Percentiles rank a stretch among this genome's conserved stretches.
These are phyloP conservation scores for Drosophila sordidapex DNA, from an alignment of 2,888 invertebrate species.

Conservation along the genomic window DNA sequence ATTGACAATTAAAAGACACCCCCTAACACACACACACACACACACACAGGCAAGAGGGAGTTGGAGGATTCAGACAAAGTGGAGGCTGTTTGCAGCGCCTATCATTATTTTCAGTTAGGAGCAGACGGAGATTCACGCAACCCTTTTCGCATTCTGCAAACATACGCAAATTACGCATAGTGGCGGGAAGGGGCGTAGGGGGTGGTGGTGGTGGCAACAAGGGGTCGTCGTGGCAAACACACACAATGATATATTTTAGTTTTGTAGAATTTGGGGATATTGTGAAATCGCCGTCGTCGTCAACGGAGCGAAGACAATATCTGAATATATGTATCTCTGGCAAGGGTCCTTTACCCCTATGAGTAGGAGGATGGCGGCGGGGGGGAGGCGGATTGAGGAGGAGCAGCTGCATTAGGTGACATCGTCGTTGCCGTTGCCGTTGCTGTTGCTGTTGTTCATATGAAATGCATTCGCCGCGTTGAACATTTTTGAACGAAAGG, in stretches of 20 bases:
- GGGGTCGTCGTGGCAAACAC: background rate
- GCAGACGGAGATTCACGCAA: constrained; percentile 31
- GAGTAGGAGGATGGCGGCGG: background rate
- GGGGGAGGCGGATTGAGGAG: background rate
- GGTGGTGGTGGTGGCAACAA: background rate
- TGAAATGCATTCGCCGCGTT: constrained; percentile 21
- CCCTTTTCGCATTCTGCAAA: constrained; percentile 63
- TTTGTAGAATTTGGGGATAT: constrained; percentile 64
- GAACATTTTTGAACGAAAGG: constrained; percentile 10
- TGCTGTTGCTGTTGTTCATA: background rate
- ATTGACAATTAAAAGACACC: constrained; percentile 72
- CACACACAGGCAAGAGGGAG: background rate
- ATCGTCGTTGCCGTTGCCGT: background rate
- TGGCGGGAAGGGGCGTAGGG: background rate
- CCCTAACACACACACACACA: background rate
- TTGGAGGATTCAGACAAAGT: constrained; percentile 1
- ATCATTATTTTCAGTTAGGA: constrained; percentile 72
- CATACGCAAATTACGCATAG: constrained; percentile 72
- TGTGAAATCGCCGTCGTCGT: constrained; percentile 42
- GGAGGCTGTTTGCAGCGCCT: constrained; percentile 38
- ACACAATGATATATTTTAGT: constrained; percentile 66
- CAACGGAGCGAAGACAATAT: constrained; percentile 72
- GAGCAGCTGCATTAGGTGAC: constrained; percentile 1
- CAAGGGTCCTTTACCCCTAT: background rate
- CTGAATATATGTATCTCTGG: constrained; percentile 34